Evolutionary conservation across 2,888 invertebrate species (phyloP).

Genomic region (Beris chalybata): DNA sequence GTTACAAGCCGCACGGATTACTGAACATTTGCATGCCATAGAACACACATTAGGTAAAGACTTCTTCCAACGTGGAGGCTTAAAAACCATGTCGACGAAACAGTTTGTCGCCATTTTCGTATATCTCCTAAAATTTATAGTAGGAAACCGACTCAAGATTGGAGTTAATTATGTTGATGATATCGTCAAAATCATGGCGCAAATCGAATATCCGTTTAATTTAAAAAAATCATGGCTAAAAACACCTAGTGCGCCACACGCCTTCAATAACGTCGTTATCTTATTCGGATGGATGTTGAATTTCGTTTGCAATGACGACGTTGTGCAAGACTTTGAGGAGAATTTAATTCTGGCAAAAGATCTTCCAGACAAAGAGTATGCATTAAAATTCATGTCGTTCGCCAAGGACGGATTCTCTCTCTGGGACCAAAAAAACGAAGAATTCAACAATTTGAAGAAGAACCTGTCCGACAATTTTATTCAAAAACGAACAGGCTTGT

Average conservation of each 20-base stretch:
- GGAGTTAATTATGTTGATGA: slow-evolving; percentile 50
- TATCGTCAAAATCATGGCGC: slow-evolving; percentile 48
- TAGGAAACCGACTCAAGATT: slow-evolving; percentile 48
- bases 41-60: slow-evolving; percentile 41
- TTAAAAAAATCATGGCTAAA: slow-evolving; percentile 54
- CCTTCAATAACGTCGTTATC: slow-evolving; percentile 51
- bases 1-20: slow-evolving; percentile 46
- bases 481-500: slow-evolving; percentile 42
- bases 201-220: slow-evolving; percentile 51
- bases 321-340: slow-evolving; percentile 32
- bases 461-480: slow-evolving; percentile 45
- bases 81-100: slow-evolving; percentile 53
- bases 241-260: slow-evolving; percentile 53
- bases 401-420: slow-evolving; percentile 46
- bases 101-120: slow-evolving; percentile 52
- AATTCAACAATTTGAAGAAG: slow-evolving; percentile 44
- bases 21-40: slow-evolving; percentile 46
- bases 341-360: slow-evolving; percentile 36
- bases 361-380: slow-evolving; percentile 46
- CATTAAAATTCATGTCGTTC: slow-evolving; percentile 42
- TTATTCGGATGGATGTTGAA: slow-evolving; percentile 51
- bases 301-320: slow-evolving; percentile 44
- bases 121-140: slow-evolving; percentile 48
- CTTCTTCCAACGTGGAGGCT: slow-evolving; percentile 44
- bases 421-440: slow-evolving; percentile 43